Evolutionary conservation across 2,888 invertebrate genomes (phyloP).

Genomic region (Protodeltote pygarga): DNA sequence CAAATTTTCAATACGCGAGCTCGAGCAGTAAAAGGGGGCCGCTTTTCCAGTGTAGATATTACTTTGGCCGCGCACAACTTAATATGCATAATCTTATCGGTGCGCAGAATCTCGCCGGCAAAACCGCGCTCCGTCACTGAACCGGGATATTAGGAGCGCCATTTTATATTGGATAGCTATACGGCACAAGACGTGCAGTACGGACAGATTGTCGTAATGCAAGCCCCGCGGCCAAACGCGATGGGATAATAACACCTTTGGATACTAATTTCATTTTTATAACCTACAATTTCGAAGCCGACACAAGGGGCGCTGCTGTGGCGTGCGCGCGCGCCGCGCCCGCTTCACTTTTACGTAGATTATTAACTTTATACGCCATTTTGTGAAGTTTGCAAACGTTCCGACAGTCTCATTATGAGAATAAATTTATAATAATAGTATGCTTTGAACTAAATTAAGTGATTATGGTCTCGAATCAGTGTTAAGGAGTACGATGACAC

Average conservation of each 20-base stretch:
- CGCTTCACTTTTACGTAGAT: conserved; percentile 83
- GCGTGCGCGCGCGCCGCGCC: conserved; percentile 79
- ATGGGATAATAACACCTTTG: conserved; percentile 87
- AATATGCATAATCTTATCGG: conserved; percentile 87
- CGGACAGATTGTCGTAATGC: conserved; percentile 87
- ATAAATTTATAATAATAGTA: conserved; percentile 84
- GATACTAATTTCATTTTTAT: conserved; percentile 87
- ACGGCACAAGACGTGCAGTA: conserved; percentile 86
- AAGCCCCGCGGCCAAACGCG: conserved; percentile 86
- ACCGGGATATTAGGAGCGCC: conserved; percentile 87
- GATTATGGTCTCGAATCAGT: conserved; percentile 80
- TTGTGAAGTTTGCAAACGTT: conserved; percentile 85
- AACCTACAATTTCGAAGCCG: conserved; percentile 87
- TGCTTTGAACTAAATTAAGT: conserved; percentile 82
- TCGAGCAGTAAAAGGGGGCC: conserved; percentile 68
- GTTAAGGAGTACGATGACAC: conserved; percentile 82
- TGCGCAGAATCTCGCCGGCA: conserved; percentile 82
- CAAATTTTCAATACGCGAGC: conserved; percentile 73
- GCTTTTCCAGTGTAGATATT: conserved; percentile 84
- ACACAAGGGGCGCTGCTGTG: conserved; percentile 86
- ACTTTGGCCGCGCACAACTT: conserved; percentile 84
- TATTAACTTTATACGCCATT: conserved; percentile 87
- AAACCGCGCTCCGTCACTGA: conserved; percentile 81
- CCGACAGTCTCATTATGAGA: conserved; percentile 81
- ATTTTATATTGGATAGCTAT: conserved; percentile 87